A percentile compares a stretch with the other conserved stretches of the same genome.
Evolutionary conservation across 2,113 vertebrate genomes (phyloP).

Genomic region (Varanus salvator): DNA sequence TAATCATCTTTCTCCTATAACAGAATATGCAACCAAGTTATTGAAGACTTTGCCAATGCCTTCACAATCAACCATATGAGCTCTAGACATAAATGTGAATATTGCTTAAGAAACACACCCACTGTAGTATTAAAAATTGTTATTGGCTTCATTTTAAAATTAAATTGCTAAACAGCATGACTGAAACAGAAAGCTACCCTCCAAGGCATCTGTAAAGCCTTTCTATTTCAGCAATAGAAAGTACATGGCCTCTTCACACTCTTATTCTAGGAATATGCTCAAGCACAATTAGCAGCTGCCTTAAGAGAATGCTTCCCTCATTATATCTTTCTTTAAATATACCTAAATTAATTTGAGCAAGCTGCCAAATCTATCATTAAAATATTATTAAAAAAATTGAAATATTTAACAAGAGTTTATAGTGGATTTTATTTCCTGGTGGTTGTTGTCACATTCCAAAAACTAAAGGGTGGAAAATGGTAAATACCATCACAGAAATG

Average conservation of each 20-base stretch:
- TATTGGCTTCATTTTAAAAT: slow-evolving; percentile 24
- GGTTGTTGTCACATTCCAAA: not conserved
- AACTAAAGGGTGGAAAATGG: slow-evolving; percentile 9
- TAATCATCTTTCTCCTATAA: not conserved
- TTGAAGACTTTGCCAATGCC: not conserved
- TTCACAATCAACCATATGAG: not conserved
- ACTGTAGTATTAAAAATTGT: not conserved
- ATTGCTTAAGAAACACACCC: not conserved
- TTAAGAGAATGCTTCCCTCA: not conserved
- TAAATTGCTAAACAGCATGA: not conserved
- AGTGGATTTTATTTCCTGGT: not conserved
- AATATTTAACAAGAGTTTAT: slow-evolving; percentile 18
- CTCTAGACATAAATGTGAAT: not conserved
- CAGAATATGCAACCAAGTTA: not conserved
- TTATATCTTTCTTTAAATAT: not conserved
- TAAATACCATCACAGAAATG: not conserved
- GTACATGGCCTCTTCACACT: not conserved
- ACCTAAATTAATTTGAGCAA: not conserved
- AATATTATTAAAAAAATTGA: slow-evolving; percentile 34
- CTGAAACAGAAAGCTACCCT: slow-evolving; percentile 39
- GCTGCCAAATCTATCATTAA: slow-evolving; percentile 19
- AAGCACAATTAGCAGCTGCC: slow-evolving; percentile 12
- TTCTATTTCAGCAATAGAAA: slow-evolving; percentile 30
- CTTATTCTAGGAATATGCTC: slow-evolving; percentile 9
- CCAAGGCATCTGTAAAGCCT: slow-evolving; percentile 31